Conservation (phyloP, 2,797 vertebrate genomes). For the Remorina albescens region DNA sequence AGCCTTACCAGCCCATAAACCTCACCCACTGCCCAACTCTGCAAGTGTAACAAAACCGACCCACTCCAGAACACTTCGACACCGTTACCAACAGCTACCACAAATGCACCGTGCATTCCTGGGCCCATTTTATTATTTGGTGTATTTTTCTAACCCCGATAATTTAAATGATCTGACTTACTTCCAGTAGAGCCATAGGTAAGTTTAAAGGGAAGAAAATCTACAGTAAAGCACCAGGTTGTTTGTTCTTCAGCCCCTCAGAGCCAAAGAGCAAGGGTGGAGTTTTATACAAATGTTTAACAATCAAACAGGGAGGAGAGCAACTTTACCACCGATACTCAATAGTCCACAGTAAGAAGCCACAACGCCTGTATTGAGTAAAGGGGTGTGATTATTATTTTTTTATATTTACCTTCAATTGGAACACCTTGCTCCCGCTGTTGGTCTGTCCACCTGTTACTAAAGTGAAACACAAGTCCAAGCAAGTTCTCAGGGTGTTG, state of each 20-base stretch:
- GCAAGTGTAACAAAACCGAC: slow-evolving; percentile 58
- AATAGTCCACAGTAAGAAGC: slow-evolving; percentile 40
- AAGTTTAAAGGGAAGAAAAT: slow-evolving; percentile 47
- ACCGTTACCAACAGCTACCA: slow-evolving; percentile 54
- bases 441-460: slow-evolving; percentile 37
- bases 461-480: slow-evolving; percentile 47
- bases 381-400: slow-evolving; percentile 2
- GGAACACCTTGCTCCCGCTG: slow-evolving; percentile 37
- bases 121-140: slow-evolving; percentile 71
- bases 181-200: slow-evolving; percentile 62
- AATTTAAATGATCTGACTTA: slow-evolving; percentile 55
- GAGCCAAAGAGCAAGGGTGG: slow-evolving; percentile 70
- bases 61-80: slow-evolving; percentile 61
- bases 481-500: slow-evolving; percentile 67
- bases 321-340: slow-evolving; percentile 23
- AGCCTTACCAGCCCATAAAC: slow-evolving; percentile 57
- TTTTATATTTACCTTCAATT: slow-evolving; percentile 12
- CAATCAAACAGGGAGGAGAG: slow-evolving; percentile 42
- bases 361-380: slow-evolving; percentile 28
- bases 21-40: slow-evolving; percentile 73
- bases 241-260: slow-evolving; percentile 57
- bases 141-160: slow-evolving; percentile 62
- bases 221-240: slow-evolving; percentile 28
- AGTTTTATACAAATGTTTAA: slow-evolving; percentile 65
- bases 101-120: slow-evolving; percentile 69